Evolutionary conservation across 2,888 invertebrate genomes (phyloP).

Genomic region (Morpho helenor): DNA sequence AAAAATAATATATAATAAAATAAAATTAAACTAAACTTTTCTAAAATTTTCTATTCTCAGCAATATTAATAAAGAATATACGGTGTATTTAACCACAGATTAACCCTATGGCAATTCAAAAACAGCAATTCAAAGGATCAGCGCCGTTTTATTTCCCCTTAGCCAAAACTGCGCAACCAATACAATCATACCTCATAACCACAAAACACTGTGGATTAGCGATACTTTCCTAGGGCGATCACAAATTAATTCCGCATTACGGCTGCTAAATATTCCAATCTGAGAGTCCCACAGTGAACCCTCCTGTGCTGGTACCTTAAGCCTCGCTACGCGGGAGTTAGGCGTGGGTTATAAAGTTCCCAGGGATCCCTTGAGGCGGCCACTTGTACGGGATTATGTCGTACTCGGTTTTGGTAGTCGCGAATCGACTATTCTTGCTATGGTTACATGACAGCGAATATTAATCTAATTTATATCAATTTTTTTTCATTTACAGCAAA

Average conservation of each 20-base stretch:
- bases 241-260: constrained; percentile 65
- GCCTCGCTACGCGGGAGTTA: constrained; percentile 47
- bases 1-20: no score
- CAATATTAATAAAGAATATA: no score
- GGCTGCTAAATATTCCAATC: constrained; percentile 45
- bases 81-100: no score
- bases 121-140: constrained; percentile 19
- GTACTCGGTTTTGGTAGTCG: constrained; percentile 29
- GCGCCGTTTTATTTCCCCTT: constrained; percentile 9
- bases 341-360: constrained; percentile 61
- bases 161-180: constrained; percentile 8
- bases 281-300: constrained; percentile 26
- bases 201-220: constrained; percentile 45
- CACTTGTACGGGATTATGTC: constrained; percentile 66
- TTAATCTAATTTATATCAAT: not conserved
- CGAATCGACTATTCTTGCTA: constrained; percentile 12
- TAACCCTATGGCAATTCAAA: not conserved
- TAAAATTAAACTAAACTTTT: no score
- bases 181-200: constrained; percentile 23
- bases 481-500: no score
- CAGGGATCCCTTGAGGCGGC: constrained; percentile 59
- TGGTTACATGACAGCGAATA: constrained; percentile 38
- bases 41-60: no score
- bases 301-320: constrained; percentile 30
- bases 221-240: constrained; percentile 36